Evolutionary conservation across 2,797 vertebrate species (phyloP).

Genomic region (Malurus splendens): DNA sequence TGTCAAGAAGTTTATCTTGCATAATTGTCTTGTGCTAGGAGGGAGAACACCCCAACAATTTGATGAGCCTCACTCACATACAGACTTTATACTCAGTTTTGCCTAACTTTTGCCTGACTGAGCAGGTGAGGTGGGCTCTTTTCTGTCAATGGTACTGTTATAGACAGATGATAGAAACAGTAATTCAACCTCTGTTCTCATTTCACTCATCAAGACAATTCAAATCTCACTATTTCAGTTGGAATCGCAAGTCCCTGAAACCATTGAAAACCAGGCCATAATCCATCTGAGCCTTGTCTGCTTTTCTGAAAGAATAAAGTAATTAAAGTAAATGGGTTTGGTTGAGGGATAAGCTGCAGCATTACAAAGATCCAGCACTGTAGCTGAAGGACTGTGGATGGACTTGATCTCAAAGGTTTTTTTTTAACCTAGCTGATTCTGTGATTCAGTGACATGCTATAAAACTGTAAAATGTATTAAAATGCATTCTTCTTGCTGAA

Average conservation of each 20-base stretch:
- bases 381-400: background rate
- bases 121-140: fast-evolving
- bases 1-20: background rate
- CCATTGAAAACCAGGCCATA: background rate
- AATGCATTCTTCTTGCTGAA: background rate
- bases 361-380: background rate
- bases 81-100: background rate
- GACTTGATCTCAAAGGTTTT: background rate
- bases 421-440: background rate
- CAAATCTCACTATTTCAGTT: background rate
- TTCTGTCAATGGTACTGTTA: background rate
- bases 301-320: background rate
- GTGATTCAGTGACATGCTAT: background rate
- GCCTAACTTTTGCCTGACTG: background rate
- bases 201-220: background rate
- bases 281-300: background rate
- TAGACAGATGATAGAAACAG: background rate
- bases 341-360: background rate
- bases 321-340: background rate
- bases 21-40: background rate
- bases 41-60: background rate
- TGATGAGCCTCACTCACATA: background rate
- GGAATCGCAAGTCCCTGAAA: background rate
- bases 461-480: background rate
- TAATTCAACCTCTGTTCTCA: background rate